These are phyloP conservation scores for Oncorhynchus nerka DNA, from an alignment of 2,113 vertebrate species.

Conservation along the genomic window DNA sequence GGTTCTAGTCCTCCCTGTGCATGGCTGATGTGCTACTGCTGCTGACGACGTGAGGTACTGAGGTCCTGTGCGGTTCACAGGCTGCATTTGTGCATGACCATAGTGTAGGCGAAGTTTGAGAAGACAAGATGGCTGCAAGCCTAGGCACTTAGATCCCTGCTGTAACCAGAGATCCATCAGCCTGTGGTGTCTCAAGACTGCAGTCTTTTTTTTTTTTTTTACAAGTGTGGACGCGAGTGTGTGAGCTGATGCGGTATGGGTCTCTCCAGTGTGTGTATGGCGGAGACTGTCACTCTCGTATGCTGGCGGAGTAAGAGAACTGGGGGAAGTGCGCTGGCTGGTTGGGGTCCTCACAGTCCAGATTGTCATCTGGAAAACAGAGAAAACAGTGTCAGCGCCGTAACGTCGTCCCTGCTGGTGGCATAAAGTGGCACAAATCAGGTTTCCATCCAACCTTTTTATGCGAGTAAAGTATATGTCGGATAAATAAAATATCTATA, in stretches of 20 bases:
- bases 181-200: slow-evolving; percentile 16
- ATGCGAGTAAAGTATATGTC: too few relatives aligned
- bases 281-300: slow-evolving; percentile 75
- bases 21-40: slow-evolving; percentile 35
- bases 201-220: slow-evolving; percentile 19
- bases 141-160: slow-evolving; percentile 45
- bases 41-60: slow-evolving; percentile 33
- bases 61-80: slow-evolving; percentile 45
- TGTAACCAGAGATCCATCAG: slow-evolving; percentile 21
- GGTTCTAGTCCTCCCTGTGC: slow-evolving; percentile 25
- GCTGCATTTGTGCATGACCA: slow-evolving; percentile 28
- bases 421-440: too few relatives aligned
- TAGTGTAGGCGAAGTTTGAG: slow-evolving; percentile 36
- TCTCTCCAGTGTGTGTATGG: slow-evolving; percentile 25
- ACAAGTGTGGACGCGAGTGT: slow-evolving; percentile 14
- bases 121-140: slow-evolving; percentile 31
- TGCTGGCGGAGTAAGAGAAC: slow-evolving; percentile 87
- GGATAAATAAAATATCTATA: too few relatives aligned
- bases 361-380: slow-evolving; percentile 71
- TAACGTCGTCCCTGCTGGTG: background rate
- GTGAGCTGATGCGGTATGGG: slow-evolving; percentile 25
- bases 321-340: slow-evolving; percentile 86
- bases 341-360: slow-evolving; percentile 76
- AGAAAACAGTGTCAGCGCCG: background rate
- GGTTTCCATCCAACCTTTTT: too few relatives aligned